Base-by-base conservation (phyloP, 2,797 vertebrate species). In the Onychomys leucogaster region DNA sequence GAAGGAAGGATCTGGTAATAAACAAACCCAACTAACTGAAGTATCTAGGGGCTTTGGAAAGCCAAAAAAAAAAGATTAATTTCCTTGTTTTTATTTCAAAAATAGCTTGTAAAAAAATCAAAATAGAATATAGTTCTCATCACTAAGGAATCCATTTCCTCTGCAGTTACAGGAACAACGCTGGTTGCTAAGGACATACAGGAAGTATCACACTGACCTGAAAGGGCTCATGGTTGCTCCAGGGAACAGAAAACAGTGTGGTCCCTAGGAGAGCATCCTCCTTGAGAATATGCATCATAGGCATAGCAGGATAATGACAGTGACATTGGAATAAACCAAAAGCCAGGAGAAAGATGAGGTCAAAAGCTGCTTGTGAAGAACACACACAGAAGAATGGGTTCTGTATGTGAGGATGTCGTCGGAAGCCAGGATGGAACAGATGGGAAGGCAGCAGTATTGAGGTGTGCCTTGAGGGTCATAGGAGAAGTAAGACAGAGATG, bases 1-100 rank as follows among this genome's bases (percentile, higher is more conserved):
- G 96, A 99, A 98, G 81, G 99, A 99, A 97, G 99, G 99, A 98
- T 99, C 99, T 85, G 99, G 99, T 99, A 99, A 98, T 90, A 80
- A 1, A 32, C 49, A 61, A 59, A 43, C 29, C 77, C 19, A 90
- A 37, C 57, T 88, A 32, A 76, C 55, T 25, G 11, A 71, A 73
- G 29, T 76, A 43, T n/a, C 9, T 6, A n/a, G 49, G 52, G 41
- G 37, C 21, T 75, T 59, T 46, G 4, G 43, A 87, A 52, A 43
- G 2, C 27, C 71, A 78, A 59, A 86, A 32, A 46, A 27, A 9
- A 23, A n/a, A 46, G 9, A 3, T 16, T 52, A 63, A 78, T 34
- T 34, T 86, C 59, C 23, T 90, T 76, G 10, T 81, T 92, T 43
- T 89, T 43, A 29, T 78, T n/a, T 71, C 71, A 49, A 59, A 90